phyloP scores from a whole-genome alignment of 2,113 vertebrate species.

The Microcebus murinus region DNA sequence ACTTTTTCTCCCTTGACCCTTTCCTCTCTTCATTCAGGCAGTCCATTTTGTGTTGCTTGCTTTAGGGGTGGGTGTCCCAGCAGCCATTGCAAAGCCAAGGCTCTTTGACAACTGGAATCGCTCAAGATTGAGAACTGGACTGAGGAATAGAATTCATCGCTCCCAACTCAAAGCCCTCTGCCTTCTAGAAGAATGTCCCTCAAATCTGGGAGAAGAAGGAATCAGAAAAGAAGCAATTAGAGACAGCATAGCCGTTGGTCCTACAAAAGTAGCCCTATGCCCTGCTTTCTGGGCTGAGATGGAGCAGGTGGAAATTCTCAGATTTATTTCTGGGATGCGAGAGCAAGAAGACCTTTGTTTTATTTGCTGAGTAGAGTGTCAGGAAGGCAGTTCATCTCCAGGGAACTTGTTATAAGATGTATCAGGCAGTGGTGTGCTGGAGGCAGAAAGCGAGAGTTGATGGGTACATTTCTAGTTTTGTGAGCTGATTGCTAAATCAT shows the following conservation, averaged over 20 bases:
- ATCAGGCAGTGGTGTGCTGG: neutral
- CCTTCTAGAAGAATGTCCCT: neutral
- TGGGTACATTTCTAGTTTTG: neutral
- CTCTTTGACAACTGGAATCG: neutral
- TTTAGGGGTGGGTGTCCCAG: neutral
- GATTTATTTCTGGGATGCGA: neutral
- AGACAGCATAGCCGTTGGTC: fast-evolving
- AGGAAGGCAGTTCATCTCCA: neutral
- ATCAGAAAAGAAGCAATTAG: neutral
- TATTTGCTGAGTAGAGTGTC: neutral
- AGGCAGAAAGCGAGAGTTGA: neutral
- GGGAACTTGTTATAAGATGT: neutral
- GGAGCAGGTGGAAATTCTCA: neutral
- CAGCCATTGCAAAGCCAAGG: neutral
- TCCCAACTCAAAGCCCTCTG: neutral
- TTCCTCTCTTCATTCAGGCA: neutral
- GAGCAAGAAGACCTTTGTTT: neutral
- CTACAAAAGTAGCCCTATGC: neutral
- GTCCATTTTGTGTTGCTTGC: neutral
- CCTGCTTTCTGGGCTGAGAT: neutral
- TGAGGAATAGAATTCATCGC: neutral
- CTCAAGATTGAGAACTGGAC: neutral
- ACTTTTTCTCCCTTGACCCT: neutral
- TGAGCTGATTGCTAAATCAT: neutral
- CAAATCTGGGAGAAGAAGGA: neutral